Evolutionary conservation across 2,888 invertebrate genomes (phyloP).

Genomic region (Druceiella hillmani): DNA sequence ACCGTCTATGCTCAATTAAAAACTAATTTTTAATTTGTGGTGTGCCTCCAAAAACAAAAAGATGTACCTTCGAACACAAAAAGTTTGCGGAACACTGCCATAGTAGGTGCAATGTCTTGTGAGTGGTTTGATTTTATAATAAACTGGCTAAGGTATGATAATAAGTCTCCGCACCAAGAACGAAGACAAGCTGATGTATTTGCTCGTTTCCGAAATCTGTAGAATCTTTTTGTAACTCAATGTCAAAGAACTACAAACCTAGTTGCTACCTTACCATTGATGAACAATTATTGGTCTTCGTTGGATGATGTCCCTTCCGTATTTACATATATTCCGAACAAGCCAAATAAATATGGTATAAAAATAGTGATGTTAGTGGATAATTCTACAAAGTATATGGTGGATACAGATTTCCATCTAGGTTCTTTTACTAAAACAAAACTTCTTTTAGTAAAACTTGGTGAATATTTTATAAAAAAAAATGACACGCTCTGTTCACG

Average conservation of each 20-base stretch:
- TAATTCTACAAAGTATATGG: too few relatives aligned
- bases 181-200: constrained; percentile 5
- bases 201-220: constrained; percentile 6
- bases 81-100: too few relatives aligned
- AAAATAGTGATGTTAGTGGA: too few relatives aligned
- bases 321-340: too few relatives aligned
- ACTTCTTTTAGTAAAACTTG: constrained; percentile 9
- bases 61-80: not conserved
- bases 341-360: too few relatives aligned
- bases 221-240: constrained; percentile 6
- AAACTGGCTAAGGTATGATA: constrained; percentile 3
- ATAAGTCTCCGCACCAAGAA: constrained; percentile 5
- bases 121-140: constrained; percentile 7
- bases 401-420: too few relatives aligned
- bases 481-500: constrained; percentile 9
- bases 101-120: constrained; percentile 8
- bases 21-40: not conserved
- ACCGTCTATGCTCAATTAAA: constrained; percentile 16
- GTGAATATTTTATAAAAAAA: constrained; percentile 12
- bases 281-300: too few relatives aligned
- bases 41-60: not conserved
- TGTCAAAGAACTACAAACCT: constrained; percentile 7
- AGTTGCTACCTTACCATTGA: too few relatives aligned
- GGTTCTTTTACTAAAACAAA: constrained; percentile 10
- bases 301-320: too few relatives aligned